Evolutionary conservation across 1,140 invertebrate species (phyloP).

Genomic region (Venustaconcha ellipsiformis): DNA sequence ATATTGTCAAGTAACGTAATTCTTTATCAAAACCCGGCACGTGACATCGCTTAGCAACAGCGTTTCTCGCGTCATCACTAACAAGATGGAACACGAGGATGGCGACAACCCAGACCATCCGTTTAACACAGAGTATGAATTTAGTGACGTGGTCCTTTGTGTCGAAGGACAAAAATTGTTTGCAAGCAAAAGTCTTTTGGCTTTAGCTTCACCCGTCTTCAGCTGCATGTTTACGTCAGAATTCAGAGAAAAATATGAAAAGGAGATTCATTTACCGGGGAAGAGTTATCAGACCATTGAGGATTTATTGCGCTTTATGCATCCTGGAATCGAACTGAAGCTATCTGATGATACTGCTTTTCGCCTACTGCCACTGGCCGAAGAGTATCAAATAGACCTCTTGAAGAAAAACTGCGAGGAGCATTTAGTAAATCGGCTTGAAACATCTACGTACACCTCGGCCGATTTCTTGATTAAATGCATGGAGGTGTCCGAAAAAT

Average conservation of each 20-base stretch:
- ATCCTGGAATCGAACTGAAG: constrained; percentile 17
- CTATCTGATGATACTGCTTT: constrained; percentile 15
- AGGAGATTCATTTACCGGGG: constrained; percentile 15
- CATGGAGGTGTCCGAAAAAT: constrained; percentile 11
- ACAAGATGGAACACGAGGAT: background rate
- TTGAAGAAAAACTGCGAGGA: constrained; percentile 19
- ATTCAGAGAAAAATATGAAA: constrained; percentile 16
- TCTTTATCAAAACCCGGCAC: too few relatives aligned
- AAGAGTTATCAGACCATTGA: constrained; percentile 11
- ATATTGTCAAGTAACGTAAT: too few relatives aligned
- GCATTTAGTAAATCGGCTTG: background rate
- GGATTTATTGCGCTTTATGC: constrained; percentile 18
- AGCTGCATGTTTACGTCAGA: constrained; percentile 25
- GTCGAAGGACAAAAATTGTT: constrained; percentile 8
- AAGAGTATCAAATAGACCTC: constrained; percentile 18
- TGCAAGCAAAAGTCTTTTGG: constrained; percentile 12
- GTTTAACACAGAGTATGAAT: constrained; percentile 10
- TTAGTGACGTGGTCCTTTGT: constrained; percentile 14
- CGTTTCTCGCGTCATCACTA: background rate
- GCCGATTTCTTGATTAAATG: constrained; percentile 10
- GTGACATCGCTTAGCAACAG: too few relatives aligned
- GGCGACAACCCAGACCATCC: background rate
- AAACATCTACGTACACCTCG: background rate
- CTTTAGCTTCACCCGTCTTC: constrained; percentile 23
- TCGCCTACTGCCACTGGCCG: constrained; percentile 10